Evolutionary conservation across 2,113 vertebrate species (phyloP).

Genomic region (Aspidoscelis tigris): DNA sequence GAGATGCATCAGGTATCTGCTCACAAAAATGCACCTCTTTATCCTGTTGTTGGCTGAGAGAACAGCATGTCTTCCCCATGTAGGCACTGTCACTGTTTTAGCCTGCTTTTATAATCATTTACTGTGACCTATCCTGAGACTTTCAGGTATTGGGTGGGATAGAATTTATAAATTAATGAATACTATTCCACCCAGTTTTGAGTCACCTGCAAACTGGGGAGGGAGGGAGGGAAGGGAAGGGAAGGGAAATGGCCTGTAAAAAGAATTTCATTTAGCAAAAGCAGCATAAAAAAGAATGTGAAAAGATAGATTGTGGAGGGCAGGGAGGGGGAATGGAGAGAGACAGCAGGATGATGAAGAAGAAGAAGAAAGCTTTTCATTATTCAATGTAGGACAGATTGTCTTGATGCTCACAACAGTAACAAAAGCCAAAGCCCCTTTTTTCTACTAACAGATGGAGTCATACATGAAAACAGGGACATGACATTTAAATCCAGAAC

Average conservation of each 20-base stretch:
- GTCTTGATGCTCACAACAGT: slow-evolving; percentile 23
- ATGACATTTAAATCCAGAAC: slow-evolving; percentile 60
- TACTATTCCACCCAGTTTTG: too few species aligned
- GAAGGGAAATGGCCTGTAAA: too few species aligned
- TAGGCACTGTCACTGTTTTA: too few species aligned
- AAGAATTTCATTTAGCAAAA: slow-evolving; percentile 5
- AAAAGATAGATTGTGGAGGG: slow-evolving; percentile 44
- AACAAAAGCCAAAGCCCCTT: slow-evolving; percentile 54
- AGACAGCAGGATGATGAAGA: background rate
- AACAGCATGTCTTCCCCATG: too few species aligned
- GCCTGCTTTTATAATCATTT: too few species aligned
- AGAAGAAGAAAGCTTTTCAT: slow-evolving; percentile 10
- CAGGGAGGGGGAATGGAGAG: slow-evolving; percentile 17
- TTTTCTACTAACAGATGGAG: slow-evolving; percentile 68
- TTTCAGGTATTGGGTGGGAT: too few species aligned
- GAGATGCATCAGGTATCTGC: too few species aligned
- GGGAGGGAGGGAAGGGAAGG: slow-evolving; percentile 6
- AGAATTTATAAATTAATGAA: too few species aligned
- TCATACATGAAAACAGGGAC: slow-evolving; percentile 53
- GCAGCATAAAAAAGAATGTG: slow-evolving; percentile 13
- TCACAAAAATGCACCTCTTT: too few species aligned
- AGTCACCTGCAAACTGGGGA: too few species aligned
- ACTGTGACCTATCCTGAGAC: too few species aligned
- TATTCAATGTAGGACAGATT: slow-evolving; percentile 61
- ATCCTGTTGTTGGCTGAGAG: too few species aligned